These are phyloP conservation scores for Leptoclinus maculatus DNA, from an alignment of 2,797 vertebrate species.

Conservation along the genomic window DNA sequence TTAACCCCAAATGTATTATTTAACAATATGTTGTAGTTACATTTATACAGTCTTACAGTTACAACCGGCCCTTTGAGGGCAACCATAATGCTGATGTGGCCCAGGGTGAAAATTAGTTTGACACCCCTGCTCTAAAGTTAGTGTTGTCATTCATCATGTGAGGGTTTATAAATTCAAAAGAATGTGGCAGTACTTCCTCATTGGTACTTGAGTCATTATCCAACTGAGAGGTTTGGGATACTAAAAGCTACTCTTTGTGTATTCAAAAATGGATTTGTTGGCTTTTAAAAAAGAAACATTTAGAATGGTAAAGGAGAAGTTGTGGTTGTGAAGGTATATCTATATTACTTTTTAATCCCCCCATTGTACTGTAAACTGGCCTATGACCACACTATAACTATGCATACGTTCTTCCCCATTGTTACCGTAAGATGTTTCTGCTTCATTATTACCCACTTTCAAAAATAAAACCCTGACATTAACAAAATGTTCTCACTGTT, in stretches of 20 bases:
- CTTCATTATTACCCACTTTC: background rate
- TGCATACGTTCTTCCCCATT: background rate
- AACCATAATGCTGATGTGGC: too few species aligned
- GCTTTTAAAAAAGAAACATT: background rate
- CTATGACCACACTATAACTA: background rate
- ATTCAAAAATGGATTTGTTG: background rate
- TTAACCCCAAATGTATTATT: too few species aligned
- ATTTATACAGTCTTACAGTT: too few species aligned
- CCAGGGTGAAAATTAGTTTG: too few species aligned
- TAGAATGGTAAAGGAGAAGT: background rate
- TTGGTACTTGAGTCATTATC: background rate
- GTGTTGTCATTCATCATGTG: slow-evolving; percentile 52
- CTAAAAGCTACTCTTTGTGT: background rate
- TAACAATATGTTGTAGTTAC: too few species aligned
- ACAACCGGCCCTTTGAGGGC: too few species aligned
- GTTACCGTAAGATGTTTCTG: background rate
- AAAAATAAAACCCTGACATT: background rate
- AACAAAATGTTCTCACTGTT: too few species aligned
- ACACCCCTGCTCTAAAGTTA: background rate
- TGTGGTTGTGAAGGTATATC: background rate
- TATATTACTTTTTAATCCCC: background rate
- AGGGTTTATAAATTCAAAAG: background rate
- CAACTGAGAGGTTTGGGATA: background rate
- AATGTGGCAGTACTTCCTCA: slow-evolving; percentile 21
- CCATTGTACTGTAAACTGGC: too few species aligned